Evolutionary conservation across 2,797 vertebrate species (phyloP).

Genomic region (Pangasius djambal): DNA sequence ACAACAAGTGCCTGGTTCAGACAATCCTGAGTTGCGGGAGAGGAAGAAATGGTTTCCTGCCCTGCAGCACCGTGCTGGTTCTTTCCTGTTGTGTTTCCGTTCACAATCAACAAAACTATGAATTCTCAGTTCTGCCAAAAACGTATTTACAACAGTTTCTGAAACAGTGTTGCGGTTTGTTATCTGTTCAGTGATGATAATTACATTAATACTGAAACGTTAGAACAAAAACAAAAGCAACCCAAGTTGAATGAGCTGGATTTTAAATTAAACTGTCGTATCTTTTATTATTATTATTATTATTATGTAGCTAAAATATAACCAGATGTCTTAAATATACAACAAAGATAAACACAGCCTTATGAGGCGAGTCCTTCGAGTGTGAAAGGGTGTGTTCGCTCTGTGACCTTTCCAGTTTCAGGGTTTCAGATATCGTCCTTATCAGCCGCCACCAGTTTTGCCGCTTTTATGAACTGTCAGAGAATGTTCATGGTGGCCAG

Average conservation of each 20-base stretch:
- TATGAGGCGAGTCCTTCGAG: neutral
- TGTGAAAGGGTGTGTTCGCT: neutral
- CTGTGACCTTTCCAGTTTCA: neutral
- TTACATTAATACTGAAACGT: neutral
- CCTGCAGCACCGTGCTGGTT: neutral
- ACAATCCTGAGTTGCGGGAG: neutral
- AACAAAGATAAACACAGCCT: neutral
- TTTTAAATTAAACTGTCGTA: neutral
- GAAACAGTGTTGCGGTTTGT: neutral
- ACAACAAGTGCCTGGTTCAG: neutral
- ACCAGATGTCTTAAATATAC: neutral
- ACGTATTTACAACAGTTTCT: neutral
- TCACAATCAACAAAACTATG: neutral
- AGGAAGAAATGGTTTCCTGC: conserved; percentile 23
- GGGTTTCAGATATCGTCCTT: neutral
- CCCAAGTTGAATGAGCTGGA: neutral
- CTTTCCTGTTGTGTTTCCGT: conserved; percentile 12
- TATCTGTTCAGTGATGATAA: neutral
- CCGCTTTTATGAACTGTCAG: neutral
- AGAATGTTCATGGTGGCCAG: neutral
- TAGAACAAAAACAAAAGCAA: neutral
- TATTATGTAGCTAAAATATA: neutral
- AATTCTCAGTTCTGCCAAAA: neutral
- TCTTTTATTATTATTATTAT: neutral
- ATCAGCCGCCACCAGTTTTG: neutral